These are phyloP conservation scores for Falco concolor DNA, from an alignment of 2,797 vertebrate genomes.

Conservation along the genomic window DNA sequence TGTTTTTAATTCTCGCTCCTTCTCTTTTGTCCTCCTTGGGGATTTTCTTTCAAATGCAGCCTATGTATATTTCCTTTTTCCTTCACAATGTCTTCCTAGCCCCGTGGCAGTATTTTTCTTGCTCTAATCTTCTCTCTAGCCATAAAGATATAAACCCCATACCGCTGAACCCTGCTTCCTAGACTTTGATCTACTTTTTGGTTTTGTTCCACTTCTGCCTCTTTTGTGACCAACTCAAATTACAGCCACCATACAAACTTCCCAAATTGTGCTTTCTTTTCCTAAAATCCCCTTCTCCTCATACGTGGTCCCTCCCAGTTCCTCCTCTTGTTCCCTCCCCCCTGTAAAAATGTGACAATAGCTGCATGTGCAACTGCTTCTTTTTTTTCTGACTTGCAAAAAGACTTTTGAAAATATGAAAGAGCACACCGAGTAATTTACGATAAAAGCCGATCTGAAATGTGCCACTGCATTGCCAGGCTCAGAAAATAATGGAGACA, in stretches of 20 bases:
- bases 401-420: slow-evolving; percentile 19
- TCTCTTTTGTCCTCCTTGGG: slow-evolving; percentile 32
- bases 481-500: slow-evolving; percentile 73
- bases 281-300: neutral
- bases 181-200: slow-evolving; percentile 64
- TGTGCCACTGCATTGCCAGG: slow-evolving; percentile 56
- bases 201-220: slow-evolving; percentile 64
- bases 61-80: slow-evolving; percentile 48
- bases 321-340: neutral
- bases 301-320: neutral
- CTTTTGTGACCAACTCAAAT: slow-evolving; percentile 60
- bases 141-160: slow-evolving; percentile 64
- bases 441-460: slow-evolving; percentile 62
- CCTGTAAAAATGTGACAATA: slow-evolving; percentile 2
- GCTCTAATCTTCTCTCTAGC: slow-evolving; percentile 66
- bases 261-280: slow-evolving; percentile 31
- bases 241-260: slow-evolving; percentile 43
- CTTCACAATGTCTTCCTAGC: slow-evolving; percentile 60
- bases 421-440: slow-evolving; percentile 51
- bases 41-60: slow-evolving; percentile 59
- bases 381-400: neutral
- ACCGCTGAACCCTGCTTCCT: slow-evolving; percentile 36
- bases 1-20: slow-evolving; percentile 26
- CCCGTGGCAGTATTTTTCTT: slow-evolving; percentile 64
- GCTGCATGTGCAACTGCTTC: neutral